Evolutionary conservation across 1,140 invertebrate species (phyloP).

Genomic region (Eurosta solidaginis): DNA sequence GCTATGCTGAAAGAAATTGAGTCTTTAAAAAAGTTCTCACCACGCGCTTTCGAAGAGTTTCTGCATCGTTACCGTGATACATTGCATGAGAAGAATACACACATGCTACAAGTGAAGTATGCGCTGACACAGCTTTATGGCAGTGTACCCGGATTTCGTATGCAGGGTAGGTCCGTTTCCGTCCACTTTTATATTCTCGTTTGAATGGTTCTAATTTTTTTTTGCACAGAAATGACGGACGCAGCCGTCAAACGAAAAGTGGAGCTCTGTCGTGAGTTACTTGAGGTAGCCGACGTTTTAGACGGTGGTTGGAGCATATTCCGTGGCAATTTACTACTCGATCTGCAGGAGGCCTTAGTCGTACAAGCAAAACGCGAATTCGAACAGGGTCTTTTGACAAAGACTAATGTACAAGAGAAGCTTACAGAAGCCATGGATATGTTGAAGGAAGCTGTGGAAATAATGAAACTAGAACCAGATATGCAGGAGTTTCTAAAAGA

Average conservation of each 20-base stretch:
- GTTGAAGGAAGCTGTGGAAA: constrained; percentile 64
- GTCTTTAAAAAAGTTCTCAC: constrained; percentile 63
- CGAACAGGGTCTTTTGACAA: constrained; percentile 62
- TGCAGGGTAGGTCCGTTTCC: constrained; percentile 60
- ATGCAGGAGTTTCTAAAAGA: constrained; percentile 63
- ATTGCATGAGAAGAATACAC: constrained; percentile 69
- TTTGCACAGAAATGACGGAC: constrained; percentile 68
- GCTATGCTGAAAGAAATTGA: constrained; percentile 67
- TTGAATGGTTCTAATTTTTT: no score
- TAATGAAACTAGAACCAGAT: constrained; percentile 64
- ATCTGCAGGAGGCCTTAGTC: constrained; percentile 67
- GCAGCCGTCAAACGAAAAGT: constrained; percentile 66
- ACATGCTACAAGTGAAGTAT: constrained; percentile 70
- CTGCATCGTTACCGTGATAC: constrained; percentile 65
- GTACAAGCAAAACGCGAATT: constrained; percentile 63
- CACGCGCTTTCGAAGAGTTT: constrained; percentile 66
- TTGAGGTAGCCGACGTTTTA: constrained; percentile 67
- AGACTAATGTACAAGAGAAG: constrained; percentile 59
- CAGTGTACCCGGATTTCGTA: constrained; percentile 62
- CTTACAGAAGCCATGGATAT: constrained; percentile 62
- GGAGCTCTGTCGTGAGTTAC: constrained; percentile 68
- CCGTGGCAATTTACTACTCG: constrained; percentile 67
- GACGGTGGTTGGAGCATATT: constrained; percentile 69
- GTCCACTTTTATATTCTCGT: background rate
- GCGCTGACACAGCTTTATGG: constrained; percentile 70